phyloP scores from a whole-genome alignment of 1,140 invertebrate species.

The Aphidius gifuensis region DNA sequence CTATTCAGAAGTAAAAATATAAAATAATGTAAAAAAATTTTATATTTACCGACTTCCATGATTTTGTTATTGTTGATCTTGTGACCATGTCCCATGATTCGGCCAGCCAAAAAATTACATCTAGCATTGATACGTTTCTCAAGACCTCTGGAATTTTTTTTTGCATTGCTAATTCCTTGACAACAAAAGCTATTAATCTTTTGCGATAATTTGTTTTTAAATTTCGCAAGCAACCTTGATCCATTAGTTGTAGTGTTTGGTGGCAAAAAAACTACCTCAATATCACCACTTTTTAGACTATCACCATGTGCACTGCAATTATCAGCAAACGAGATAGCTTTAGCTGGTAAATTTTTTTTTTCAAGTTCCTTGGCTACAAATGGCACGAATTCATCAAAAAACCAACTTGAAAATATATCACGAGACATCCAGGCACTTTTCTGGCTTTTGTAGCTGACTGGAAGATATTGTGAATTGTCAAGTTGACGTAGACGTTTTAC shows the following conservation, averaged over 20 bases:
- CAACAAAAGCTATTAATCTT: not conserved
- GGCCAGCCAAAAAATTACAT: constrained; percentile 12
- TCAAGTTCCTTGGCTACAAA: constrained; percentile 31
- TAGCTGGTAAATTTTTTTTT: constrained; percentile 35
- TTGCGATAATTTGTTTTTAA: constrained; percentile 17
- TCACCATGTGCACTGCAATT: constrained; percentile 37
- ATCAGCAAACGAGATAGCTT: constrained; percentile 47
- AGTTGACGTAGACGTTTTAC: too few relatives aligned
- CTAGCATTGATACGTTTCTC: constrained; percentile 1
- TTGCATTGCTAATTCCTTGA: not conserved
- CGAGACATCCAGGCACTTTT: constrained; percentile 43
- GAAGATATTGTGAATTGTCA: constrained; percentile 19
- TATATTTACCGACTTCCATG: too few relatives aligned
- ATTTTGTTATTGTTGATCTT: too few relatives aligned
- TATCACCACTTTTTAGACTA: constrained; percentile 17
- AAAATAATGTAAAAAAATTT: too few relatives aligned
- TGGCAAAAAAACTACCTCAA: constrained; percentile 26
- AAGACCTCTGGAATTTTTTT: not conserved
- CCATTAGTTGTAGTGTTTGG: constrained; percentile 22
- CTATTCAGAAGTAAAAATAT: too few relatives aligned
- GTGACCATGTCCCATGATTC: too few relatives aligned
- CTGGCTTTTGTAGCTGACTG: constrained; percentile 37
- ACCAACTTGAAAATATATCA: constrained; percentile 42
- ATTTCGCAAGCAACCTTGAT: constrained; percentile 21
- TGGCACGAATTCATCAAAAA: constrained; percentile 37